Evolutionary conservation across 2,797 vertebrate genomes (phyloP), one percentile per base, ranked within the genome.

Genomic region (Emydoidea blandingii): DNA sequence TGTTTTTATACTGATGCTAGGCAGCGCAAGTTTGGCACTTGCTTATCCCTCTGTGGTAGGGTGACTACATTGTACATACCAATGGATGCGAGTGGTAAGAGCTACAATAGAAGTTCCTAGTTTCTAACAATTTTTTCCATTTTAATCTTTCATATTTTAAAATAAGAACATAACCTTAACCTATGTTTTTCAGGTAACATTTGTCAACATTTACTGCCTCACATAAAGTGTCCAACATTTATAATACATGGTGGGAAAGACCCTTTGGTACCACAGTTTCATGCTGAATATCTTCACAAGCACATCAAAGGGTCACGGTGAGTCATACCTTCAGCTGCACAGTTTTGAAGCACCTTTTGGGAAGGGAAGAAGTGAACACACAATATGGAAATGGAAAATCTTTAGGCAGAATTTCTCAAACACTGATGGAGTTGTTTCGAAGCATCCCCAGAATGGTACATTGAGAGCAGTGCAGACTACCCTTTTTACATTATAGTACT

Each of bases 241-340:
- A 98, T 99, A 72, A 92, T 99, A 91, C 99, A 99, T 1, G 99
- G 99, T 25, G 98, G 98, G 90, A 99, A 99, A 96, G 99, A 99
- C 91, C 98, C 98, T 15, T 95, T 99, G 97, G 98, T 99, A 81
- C 99, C 99, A 15, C 94, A 92, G 6, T 95, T 98, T 96, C 99
- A 99, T 1, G 97, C 99, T 6, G 98, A 99, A 87, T 98, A 98
- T 96, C 98, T 99, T 72, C 98, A 98, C 65, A 89, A 99, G 91
- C 98, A 99, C 34, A 98, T 99, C 91, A 98, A 92, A 93, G 98
- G 97, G 9, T 99, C 99, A 19, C 97, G 97, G 99, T 99, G 93
- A 99, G 98, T 98, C 85, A 41, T 83, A 21, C 15, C 18, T 44
- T 72, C 37, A 72, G 68, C 62, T 15, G 57, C 50, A 31, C 34